These are phyloP conservation scores for Batillaria attramentaria DNA, from an alignment of 1,140 invertebrate genomes.

Conservation along the genomic window DNA sequence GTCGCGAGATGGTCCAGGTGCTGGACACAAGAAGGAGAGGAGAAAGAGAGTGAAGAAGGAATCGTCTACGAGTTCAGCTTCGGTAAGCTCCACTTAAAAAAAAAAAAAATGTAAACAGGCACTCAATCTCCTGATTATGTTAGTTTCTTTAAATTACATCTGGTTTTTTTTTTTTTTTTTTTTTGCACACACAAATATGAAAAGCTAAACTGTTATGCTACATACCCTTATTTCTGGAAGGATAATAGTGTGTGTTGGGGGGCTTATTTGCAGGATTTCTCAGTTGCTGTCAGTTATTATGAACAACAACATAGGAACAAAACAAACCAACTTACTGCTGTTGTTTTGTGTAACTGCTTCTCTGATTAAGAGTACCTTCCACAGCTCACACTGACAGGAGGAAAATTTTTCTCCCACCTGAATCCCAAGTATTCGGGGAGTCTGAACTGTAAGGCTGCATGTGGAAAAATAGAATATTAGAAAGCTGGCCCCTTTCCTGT, in stretches of 20 bases:
- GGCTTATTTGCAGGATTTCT: too few species aligned
- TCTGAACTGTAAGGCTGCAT: not conserved
- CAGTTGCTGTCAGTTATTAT: too few species aligned
- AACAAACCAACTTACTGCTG: too few species aligned
- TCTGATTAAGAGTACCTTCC: not conserved
- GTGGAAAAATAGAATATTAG: not conserved
- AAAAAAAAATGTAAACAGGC: not conserved
- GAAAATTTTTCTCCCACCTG: not conserved
- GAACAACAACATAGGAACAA: too few species aligned
- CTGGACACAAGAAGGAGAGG: conserved; percentile 25
- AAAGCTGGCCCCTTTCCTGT: not conserved
- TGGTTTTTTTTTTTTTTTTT: not conserved
- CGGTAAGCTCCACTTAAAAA: not conserved
- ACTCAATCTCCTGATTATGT: not conserved
- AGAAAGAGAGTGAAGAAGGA: conserved; percentile 35
- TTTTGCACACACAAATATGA: not conserved
- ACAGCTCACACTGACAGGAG: not conserved
- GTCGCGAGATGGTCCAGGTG: conserved; percentile 10
- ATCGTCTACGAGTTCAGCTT: conserved; percentile 43
- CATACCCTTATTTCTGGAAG: too few species aligned
- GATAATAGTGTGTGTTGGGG: too few species aligned
- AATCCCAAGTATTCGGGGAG: not conserved
- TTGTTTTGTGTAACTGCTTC: too few species aligned
- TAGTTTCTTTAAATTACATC: too few species aligned
- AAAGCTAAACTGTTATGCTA: too few species aligned